Base-by-base conservation (phyloP, 2,797 vertebrate genomes). In the Pangasius macronema region DNA sequence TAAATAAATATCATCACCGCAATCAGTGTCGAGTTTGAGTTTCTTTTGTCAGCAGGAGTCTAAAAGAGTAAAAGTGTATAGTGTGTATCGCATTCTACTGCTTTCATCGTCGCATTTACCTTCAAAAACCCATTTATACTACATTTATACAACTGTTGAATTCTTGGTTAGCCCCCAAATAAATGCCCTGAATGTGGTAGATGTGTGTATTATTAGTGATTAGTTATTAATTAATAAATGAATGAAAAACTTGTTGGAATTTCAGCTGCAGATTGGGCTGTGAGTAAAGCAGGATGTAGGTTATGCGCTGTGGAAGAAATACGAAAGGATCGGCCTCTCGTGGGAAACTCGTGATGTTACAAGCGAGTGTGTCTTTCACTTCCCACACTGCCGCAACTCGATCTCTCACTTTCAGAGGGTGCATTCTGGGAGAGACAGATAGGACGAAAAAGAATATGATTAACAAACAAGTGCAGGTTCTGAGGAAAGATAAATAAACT, bases 1-100 rank as follows among this genome's bases (percentile, higher is more conserved):
- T 53, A 88, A 90, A 90, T 84, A 90, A 89, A 89, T 63, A 76
- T 67, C 86, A 82, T 73, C 79, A 49, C 76, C 24, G 67, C 85
- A 80, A 72, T 89, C 87, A 84, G 63, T 59, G 59, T 22, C 18
- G 42, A 79, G 16, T 61, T 75, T 51, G 51, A 75, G 61, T 42
- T 89, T 65, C 68, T 63, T 73, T 53, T 72, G 33, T 39, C 63
- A 55, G 79, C n/a, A 63, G 24, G 57, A 86, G 86, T 49, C 42
- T 49, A 2, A 80, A 49, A 33, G 51, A 53, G 51, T 24, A 49
- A n/a, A 55, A 2, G 20, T 79, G 30, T 79, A 53, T 18, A 13
- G n/a, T 24, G 68, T 27, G 7, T 1, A 22, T 70, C 67, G 22
- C 67, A 30, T 20, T 73, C 39, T 46, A 49, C 27, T 16, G 42